Evolutionary conservation across 2,888 invertebrate genomes (phyloP).

Genomic region (Drosophila nr. fundita): DNA sequence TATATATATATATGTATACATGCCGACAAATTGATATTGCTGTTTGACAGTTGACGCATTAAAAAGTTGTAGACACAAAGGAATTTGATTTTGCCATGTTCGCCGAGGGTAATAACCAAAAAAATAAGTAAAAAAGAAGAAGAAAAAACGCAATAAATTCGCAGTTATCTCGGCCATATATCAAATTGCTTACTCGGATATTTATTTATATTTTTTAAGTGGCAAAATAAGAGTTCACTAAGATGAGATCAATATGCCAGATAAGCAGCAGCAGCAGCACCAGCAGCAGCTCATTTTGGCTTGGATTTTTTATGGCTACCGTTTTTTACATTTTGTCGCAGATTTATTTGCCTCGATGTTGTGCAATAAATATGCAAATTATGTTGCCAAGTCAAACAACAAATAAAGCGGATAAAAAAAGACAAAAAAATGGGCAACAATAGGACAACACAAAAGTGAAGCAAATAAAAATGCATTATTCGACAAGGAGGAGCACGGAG

Average conservation of each 20-base stretch:
- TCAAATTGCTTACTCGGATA: slow-evolving; percentile 69
- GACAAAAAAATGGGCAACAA: slow-evolving; percentile 36
- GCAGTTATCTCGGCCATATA: slow-evolving; percentile 45
- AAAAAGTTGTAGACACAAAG: slow-evolving; percentile 67
- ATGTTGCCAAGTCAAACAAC: slow-evolving; percentile 23
- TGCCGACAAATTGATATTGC: slow-evolving; percentile 69
- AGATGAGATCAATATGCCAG: slow-evolving; percentile 68
- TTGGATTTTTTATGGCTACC: slow-evolving; percentile 54
- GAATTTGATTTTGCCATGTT: slow-evolving; percentile 45
- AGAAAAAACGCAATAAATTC: slow-evolving; percentile 55
- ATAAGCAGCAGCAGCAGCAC: slow-evolving; percentile 41
- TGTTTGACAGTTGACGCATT: slow-evolving; percentile 66
- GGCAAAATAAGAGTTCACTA: slow-evolving; percentile 4
- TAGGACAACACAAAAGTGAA: slow-evolving; percentile 12
- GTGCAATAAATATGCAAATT: slow-evolving; percentile 80
- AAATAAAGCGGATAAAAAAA: slow-evolving; percentile 3
- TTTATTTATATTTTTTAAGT: slow-evolving; percentile 25
- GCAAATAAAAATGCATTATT: slow-evolving; percentile 65
- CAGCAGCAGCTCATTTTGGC: slow-evolving; percentile 50
- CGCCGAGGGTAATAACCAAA: slow-evolving; percentile 22
- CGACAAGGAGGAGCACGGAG: slow-evolving; percentile 8
- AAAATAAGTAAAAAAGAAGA: not conserved
- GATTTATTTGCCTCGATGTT: slow-evolving; percentile 74
- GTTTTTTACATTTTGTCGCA: slow-evolving; percentile 61
- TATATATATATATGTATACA: slow-evolving; percentile 2